These are phyloP conservation scores for Trachelus troglodyta DNA, from an alignment of 2,888 invertebrate species.

Conservation along the genomic window DNA sequence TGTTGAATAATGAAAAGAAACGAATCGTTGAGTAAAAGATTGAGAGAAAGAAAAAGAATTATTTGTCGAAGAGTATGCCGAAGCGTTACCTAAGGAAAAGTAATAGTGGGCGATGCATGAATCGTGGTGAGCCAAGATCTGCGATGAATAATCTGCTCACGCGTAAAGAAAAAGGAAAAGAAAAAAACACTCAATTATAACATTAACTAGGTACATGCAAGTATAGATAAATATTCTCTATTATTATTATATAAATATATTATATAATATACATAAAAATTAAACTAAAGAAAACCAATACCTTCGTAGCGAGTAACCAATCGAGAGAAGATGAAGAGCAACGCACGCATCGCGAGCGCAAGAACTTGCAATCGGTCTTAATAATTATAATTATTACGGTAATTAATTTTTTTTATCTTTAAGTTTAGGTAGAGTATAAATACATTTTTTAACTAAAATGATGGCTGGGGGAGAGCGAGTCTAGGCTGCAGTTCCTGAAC, in stretches of 20 bases:
- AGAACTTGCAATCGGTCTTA: conserved; percentile 38
- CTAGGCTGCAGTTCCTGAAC: conserved; percentile 23
- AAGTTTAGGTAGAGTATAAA: conserved; percentile 46
- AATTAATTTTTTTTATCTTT: conserved; percentile 25
- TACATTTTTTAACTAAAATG: conserved; percentile 47
- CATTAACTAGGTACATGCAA: conserved; percentile 38
- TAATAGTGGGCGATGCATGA: conserved; percentile 30
- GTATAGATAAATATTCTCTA: conserved; percentile 41
- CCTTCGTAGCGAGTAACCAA: conserved; percentile 44
- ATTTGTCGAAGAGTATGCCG: conserved; percentile 33
- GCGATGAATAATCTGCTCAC: conserved; percentile 41
- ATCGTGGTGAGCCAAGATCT: conserved; percentile 34
- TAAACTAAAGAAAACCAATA: conserved; percentile 40
- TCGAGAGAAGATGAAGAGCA: conserved; percentile 29
- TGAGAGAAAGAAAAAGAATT: conserved; percentile 18
- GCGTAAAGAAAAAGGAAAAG: conserved; percentile 20
- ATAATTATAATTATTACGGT: conserved; percentile 40
- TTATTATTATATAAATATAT: conserved; percentile 38
- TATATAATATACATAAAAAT: conserved; percentile 37
- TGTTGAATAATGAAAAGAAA: conserved; percentile 13
- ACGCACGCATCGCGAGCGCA: conserved; percentile 33
- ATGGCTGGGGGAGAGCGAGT: conserved; percentile 19
- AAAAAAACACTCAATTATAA: conserved; percentile 40
- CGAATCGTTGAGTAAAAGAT: not conserved
- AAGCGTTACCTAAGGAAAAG: conserved; percentile 36